Conservation (phyloP, 2,113 vertebrate species). For the Cynocephalus volans region DNA sequence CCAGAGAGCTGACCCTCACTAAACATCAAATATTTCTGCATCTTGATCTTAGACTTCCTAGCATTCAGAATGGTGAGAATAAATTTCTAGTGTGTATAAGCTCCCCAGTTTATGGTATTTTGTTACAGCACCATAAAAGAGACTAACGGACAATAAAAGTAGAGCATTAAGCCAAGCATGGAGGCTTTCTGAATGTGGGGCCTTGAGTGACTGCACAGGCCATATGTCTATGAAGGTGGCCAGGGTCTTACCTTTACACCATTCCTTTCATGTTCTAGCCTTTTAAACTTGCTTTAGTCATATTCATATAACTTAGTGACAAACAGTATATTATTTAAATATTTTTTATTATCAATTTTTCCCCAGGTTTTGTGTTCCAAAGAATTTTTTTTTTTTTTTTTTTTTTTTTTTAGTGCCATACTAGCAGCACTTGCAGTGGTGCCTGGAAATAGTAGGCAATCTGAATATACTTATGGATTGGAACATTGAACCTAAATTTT, state of each 20-base stretch:
- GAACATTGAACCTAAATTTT: neutral
- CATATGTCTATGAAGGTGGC: neutral
- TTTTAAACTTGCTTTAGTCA: neutral
- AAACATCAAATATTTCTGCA: neutral
- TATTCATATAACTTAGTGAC: neutral
- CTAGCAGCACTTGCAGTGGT: neutral
- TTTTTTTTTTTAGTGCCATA: neutral
- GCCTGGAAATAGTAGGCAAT: neutral
- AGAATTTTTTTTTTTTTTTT: neutral
- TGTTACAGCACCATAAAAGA: fast-evolving
- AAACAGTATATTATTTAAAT: neutral
- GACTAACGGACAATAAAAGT: neutral
- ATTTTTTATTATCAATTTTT: neutral
- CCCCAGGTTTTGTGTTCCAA: neutral
- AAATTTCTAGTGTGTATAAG: neutral
- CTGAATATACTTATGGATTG: neutral
- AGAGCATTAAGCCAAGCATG: neutral
- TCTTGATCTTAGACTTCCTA: neutral
- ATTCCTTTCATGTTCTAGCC: neutral
- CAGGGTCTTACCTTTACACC: fast-evolving
- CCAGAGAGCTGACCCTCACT: neutral
- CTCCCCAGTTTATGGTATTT: neutral
- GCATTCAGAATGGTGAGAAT: no score
- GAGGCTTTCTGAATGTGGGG: neutral
- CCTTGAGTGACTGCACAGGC: neutral